These are phyloP conservation scores for Imbricaverruca yamaguchii DNA, from an alignment of 2,888 invertebrate genomes.

Conservation along the genomic window DNA sequence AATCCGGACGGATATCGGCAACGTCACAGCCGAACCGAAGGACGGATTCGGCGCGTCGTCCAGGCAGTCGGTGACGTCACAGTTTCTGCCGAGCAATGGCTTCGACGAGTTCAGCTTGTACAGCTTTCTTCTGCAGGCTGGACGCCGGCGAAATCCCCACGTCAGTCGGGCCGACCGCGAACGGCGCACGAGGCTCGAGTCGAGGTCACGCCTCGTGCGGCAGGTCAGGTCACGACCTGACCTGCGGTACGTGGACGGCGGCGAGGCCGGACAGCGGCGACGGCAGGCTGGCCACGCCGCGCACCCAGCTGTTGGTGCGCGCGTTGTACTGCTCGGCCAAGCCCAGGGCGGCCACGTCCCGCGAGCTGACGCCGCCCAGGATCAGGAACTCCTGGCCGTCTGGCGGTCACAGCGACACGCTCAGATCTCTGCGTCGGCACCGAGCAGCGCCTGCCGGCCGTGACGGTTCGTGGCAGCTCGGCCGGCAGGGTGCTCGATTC, in stretches of 20 bases:
- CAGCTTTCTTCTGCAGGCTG: too few species aligned
- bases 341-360: constrained; percentile 55
- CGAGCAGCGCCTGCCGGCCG: too few species aligned
- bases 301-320: constrained; percentile 46
- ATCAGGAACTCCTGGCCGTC: constrained; percentile 47
- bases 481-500: too few species aligned
- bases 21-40: too few species aligned
- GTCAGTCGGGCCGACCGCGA: neutral
- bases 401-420: neutral
- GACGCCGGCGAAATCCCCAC: neutral
- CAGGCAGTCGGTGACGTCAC: too few species aligned
- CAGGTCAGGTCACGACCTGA: neutral
- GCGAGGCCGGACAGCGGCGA: constrained; percentile 55
- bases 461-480: too few species aligned
- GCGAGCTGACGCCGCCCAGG: constrained; percentile 58
- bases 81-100: too few species aligned
- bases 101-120: too few species aligned
- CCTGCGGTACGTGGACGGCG: constrained; percentile 45
- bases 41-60: too few species aligned
- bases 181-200: too few species aligned
- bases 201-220: neutral
- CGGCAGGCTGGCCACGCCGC: constrained; percentile 55
- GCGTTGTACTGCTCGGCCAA: constrained; percentile 48
- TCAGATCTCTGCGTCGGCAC: too few species aligned
- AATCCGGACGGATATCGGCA: too few species aligned